These are phyloP conservation scores for Turdus rufiventris DNA, from an alignment of 2,113 vertebrate genomes.

Conservation along the genomic window DNA sequence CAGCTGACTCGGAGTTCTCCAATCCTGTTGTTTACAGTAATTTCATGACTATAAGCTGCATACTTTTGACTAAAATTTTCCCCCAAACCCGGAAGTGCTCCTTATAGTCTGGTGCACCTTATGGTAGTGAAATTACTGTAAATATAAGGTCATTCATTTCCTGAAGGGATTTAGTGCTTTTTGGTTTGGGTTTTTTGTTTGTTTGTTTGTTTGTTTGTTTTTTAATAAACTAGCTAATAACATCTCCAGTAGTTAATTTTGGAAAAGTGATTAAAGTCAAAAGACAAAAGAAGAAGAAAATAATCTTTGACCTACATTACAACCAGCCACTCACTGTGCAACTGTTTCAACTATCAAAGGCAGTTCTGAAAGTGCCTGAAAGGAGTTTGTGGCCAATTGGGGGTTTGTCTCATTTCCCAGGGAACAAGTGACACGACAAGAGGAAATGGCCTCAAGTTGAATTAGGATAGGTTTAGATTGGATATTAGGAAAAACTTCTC, in stretches of 20 bases:
- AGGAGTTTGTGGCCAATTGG: background rate
- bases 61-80: too few relatives aligned
- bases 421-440: too few relatives aligned
- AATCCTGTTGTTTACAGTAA: background rate
- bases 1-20: background rate
- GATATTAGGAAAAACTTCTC: too few relatives aligned
- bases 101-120: too few relatives aligned
- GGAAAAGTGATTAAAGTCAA: background rate
- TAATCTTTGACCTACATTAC: background rate
- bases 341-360: background rate
- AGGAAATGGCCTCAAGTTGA: background rate
- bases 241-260: background rate
- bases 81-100: too few relatives aligned
- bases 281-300: background rate
- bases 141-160: background rate
- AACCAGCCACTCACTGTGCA: background rate
- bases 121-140: too few relatives aligned
- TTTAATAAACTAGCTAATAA: background rate
- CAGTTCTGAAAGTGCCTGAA: background rate
- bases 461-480: background rate
- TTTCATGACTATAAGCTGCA: too few relatives aligned
- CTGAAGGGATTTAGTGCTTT: background rate
- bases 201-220: too few relatives aligned
- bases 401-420: background rate
- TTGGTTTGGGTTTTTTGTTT: background rate